These are phyloP conservation scores for Kryptolebias ocellatus DNA, from an alignment of 2,797 vertebrate species.

Conservation along the genomic window DNA sequence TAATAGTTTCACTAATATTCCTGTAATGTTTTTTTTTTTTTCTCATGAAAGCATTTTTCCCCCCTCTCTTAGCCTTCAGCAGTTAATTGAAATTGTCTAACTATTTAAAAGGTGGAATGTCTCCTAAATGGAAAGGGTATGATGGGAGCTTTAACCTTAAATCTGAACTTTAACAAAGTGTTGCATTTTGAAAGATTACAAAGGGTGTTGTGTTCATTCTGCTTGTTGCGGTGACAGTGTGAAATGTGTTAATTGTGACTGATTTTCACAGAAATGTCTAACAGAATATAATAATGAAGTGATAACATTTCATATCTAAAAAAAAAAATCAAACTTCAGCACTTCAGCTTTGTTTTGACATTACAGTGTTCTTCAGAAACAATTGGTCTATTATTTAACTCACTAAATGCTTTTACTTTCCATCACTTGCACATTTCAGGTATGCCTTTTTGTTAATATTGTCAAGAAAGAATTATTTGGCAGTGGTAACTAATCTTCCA, in stretches of 20 bases:
- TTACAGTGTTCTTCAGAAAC: neutral
- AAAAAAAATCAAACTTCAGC: neutral
- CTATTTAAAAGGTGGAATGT: neutral
- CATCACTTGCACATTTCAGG: neutral
- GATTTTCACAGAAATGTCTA: constrained; percentile 6
- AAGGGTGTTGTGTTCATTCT: constrained; percentile 12
- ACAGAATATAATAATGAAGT: neutral
- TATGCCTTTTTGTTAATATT: neutral
- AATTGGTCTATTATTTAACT: neutral
- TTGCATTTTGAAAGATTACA: constrained; percentile 3
- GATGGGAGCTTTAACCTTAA: constrained; percentile 11
- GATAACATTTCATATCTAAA: constrained; percentile 2
- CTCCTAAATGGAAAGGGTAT: neutral
- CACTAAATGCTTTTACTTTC: neutral
- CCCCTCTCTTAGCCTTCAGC: neutral
- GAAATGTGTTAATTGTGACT: constrained; percentile 5
- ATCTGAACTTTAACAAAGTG: constrained; percentile 12
- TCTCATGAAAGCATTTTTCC: neutral
- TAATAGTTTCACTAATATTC: neutral
- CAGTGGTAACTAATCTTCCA: constrained; percentile 5
- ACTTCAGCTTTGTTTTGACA: neutral
- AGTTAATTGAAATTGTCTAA: neutral
- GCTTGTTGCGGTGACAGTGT: neutral
- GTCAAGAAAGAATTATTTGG: neutral
- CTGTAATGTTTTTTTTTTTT: neutral